Base-by-base conservation (phyloP, 2,888 invertebrate genomes). In the Heterodera filipjevi region DNA sequence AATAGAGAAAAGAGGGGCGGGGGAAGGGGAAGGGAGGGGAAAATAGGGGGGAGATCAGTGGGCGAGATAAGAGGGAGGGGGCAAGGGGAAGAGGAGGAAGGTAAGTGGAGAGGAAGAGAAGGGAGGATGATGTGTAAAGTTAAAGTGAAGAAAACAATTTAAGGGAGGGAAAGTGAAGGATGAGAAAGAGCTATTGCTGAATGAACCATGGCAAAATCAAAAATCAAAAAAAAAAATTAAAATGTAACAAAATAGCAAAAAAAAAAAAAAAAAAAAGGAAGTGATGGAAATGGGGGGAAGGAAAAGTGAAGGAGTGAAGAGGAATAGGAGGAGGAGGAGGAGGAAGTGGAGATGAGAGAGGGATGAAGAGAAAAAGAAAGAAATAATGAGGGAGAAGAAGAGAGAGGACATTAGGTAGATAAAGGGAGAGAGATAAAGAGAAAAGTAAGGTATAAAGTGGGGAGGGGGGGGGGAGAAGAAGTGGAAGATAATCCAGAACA, bases 271-370 rank as follows among this genome's bases (percentile, higher is more conserved):
- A 27, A 39, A 71, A 22, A 16, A 14, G 2, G 39, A 71, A 32
- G 35, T 30, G 53, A 72, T 8, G 1, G n/a, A 39, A 33, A 33
- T 39, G 22, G 16, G 22, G 46, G 32, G 5, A 32, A n/a, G n/a
- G 32, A 32, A 16, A 30, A 44, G 46, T n/a, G 22, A 3, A 22
- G 22, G 8, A 71, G 46, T 6, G 27, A 71, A 27, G 30, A 84
- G 76, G 77, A 82, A 71, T 78, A 85, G 49, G 74, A 79, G 66
- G 77, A 83, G 16, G 46, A 79, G 3, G 77, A 59, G 19, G 74
- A 71, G 19, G 19, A 71, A 2, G 66, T 82, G 66, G 81, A 82
- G 14, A 27, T 27, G 32, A 30, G 2, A 19, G 35, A 14, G 14
- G 49, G 27, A 10, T n/a, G 49, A 32, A 12, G 8, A 8, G 14